phyloP scores from a whole-genome alignment of 2,797 vertebrate genomes.

The Ptychadena robeensis region DNA sequence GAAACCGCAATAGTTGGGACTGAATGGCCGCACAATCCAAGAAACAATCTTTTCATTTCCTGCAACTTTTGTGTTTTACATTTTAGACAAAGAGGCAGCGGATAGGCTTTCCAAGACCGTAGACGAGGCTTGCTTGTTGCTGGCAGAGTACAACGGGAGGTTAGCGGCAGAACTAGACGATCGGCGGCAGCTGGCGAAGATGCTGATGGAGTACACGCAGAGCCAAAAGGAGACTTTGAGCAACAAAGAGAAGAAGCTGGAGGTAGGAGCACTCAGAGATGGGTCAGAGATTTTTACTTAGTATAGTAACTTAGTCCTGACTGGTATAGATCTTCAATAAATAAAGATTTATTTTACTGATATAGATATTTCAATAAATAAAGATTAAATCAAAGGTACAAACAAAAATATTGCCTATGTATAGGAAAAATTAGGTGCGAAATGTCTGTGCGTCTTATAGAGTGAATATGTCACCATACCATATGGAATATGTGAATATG shows the following conservation, averaged over 20 bases:
- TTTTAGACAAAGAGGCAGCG: slow-evolving; percentile 92
- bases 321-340: too few relatives aligned
- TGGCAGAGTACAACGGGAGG: slow-evolving; percentile 96
- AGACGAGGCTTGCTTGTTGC: slow-evolving; percentile 94
- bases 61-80: neutral
- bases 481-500: too few relatives aligned
- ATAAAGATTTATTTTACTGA: too few relatives aligned
- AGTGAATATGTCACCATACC: too few relatives aligned
- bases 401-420: too few relatives aligned
- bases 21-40: neutral
- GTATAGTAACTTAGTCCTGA: too few relatives aligned
- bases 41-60: neutral
- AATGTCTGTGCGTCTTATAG: too few relatives aligned
- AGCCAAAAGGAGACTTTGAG: slow-evolving; percentile 92
- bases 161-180: slow-evolving; percentile 97
- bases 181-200: slow-evolving; percentile 92
- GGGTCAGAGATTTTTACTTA: neutral
- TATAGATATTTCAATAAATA: too few relatives aligned
- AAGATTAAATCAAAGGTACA: too few relatives aligned
- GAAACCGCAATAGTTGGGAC: neutral
- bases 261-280: slow-evolving; percentile 77
- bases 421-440: too few relatives aligned
- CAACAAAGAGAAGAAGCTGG: slow-evolving; percentile 95
- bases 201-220: slow-evolving; percentile 95
- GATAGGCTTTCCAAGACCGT: slow-evolving; percentile 96